phyloP scores from a whole-genome alignment of 1,140 invertebrate species.

The Diploscapter pachys region DNA sequence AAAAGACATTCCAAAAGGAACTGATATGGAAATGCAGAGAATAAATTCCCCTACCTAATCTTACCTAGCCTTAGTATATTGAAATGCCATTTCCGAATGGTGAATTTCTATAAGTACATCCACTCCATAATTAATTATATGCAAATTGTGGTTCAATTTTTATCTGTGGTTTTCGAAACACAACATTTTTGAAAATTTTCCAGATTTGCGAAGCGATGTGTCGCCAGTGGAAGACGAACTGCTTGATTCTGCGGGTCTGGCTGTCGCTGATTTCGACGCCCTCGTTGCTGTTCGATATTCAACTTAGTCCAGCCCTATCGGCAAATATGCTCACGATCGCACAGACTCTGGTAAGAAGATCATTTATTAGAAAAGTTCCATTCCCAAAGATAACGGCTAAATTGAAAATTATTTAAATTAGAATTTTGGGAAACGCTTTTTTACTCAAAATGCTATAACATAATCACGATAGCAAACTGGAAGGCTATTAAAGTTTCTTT shows the following conservation, averaged over 20 bases:
- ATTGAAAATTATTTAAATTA: constrained; percentile 67
- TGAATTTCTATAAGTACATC: too few relatives aligned
- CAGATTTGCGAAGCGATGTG: constrained; percentile 46
- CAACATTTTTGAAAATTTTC: too few relatives aligned
- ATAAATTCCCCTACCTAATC: too few relatives aligned
- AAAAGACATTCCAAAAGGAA: too few relatives aligned
- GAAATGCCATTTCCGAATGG: too few relatives aligned
- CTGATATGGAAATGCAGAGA: too few relatives aligned
- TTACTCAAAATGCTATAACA: constrained; percentile 72
- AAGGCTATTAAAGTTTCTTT: too few relatives aligned
- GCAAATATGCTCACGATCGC: constrained; percentile 88
- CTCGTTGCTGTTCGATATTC: constrained; percentile 91
- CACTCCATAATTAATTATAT: too few relatives aligned
- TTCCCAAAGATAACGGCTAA: neutral
- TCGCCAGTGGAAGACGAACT: constrained; percentile 92
- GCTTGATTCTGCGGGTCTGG: constrained; percentile 81
- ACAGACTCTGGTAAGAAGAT: constrained; percentile 90
- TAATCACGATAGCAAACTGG: too few relatives aligned
- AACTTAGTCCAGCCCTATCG: constrained; percentile 84
- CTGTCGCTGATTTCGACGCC: constrained; percentile 95
- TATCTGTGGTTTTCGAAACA: too few relatives aligned
- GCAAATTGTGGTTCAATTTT: too few relatives aligned
- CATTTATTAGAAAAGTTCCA: constrained; percentile 60
- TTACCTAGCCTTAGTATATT: too few relatives aligned
- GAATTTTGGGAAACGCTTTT: constrained; percentile 80